These are phyloP conservation scores for Capitella teleta DNA, from an alignment of 1,140 invertebrate genomes.

Conservation along the genomic window DNA sequence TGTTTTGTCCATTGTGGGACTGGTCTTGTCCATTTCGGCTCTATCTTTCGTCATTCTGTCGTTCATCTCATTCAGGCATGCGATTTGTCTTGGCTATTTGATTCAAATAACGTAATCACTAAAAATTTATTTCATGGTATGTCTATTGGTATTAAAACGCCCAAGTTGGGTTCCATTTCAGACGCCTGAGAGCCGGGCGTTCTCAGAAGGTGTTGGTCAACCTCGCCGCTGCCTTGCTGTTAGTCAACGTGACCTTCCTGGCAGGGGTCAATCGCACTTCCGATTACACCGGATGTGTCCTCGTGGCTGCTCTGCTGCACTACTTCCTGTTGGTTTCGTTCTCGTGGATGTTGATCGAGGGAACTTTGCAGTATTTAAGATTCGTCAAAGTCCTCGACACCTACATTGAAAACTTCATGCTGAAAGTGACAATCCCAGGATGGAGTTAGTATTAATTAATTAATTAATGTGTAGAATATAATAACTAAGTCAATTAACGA, in stretches of 20 bases:
- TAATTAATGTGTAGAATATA: no score
- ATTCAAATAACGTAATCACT: no score
- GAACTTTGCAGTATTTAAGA: constrained; percentile 42
- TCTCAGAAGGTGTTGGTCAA: constrained; percentile 34
- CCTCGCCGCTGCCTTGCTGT: constrained; percentile 26
- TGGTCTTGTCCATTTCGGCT: constrained; percentile 31
- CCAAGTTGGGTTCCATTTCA: no score
- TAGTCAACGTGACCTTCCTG: constrained; percentile 26
- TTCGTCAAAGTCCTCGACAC: constrained; percentile 45
- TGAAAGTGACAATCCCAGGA: constrained; percentile 39
- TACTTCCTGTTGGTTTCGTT: constrained; percentile 44
- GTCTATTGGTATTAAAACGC: neutral
- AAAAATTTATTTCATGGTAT: neutral
- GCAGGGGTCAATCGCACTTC: constrained; percentile 26
- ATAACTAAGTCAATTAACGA: no score
- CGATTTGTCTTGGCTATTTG: no score
- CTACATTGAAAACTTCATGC: constrained; percentile 38
- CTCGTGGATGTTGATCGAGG: constrained; percentile 46
- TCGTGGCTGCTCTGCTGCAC: constrained; percentile 38
- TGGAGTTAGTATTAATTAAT: constrained; percentile 45
- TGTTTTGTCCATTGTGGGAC: constrained; percentile 29
- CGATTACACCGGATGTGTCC: constrained; percentile 24
- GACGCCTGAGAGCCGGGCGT: constrained; percentile 29
- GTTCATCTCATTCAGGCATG: constrained; percentile 32
- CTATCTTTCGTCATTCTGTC: constrained; percentile 29